Conservation (phyloP, 2,888 invertebrate species). For the Hypselothyrea guttata region DNA sequence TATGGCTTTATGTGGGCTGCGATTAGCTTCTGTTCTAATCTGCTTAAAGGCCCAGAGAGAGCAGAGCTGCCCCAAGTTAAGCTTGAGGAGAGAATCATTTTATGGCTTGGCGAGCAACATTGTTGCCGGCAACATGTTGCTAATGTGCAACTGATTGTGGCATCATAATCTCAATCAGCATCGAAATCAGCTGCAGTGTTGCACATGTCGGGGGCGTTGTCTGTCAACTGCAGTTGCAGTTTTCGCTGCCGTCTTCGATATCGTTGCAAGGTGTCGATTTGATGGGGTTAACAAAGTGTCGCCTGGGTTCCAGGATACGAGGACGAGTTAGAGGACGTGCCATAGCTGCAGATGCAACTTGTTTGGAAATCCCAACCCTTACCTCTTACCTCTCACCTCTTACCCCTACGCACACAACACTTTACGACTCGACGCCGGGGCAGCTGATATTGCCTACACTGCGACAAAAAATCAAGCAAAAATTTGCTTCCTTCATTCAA, state of each 20-base stretch:
- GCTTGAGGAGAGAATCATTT: slow-evolving; percentile 4
- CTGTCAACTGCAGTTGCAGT: slow-evolving; percentile 66
- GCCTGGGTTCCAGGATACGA: slow-evolving; percentile 38
- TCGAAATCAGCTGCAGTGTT: slow-evolving; percentile 35
- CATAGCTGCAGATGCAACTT: slow-evolving; percentile 64
- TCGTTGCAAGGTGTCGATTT: slow-evolving; percentile 35
- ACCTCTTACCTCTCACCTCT: too few species aligned
- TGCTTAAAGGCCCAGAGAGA: not conserved
- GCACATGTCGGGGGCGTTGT: slow-evolving; percentile 71
- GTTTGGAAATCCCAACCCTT: slow-evolving; percentile 27
- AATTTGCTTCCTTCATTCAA: too few species aligned
- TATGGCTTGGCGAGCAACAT: slow-evolving; percentile 38
- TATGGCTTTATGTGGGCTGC: too few species aligned
- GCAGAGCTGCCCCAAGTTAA: not conserved
- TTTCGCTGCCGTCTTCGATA: slow-evolving; percentile 63
- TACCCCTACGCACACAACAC: slow-evolving; percentile 1
- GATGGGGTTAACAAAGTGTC: slow-evolving; percentile 57
- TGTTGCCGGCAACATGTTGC: slow-evolving; percentile 39
- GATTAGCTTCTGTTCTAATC: too few species aligned
- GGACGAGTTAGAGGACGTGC: slow-evolving; percentile 50
- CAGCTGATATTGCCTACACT: slow-evolving; percentile 63
- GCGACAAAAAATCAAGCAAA: too few species aligned
- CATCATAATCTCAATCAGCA: slow-evolving; percentile 27
- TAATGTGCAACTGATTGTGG: slow-evolving; percentile 4
- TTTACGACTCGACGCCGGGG: slow-evolving; percentile 17